Evolutionary conservation across 2,888 invertebrate genomes (phyloP).

Genomic region (Zeuzera pyrina): DNA sequence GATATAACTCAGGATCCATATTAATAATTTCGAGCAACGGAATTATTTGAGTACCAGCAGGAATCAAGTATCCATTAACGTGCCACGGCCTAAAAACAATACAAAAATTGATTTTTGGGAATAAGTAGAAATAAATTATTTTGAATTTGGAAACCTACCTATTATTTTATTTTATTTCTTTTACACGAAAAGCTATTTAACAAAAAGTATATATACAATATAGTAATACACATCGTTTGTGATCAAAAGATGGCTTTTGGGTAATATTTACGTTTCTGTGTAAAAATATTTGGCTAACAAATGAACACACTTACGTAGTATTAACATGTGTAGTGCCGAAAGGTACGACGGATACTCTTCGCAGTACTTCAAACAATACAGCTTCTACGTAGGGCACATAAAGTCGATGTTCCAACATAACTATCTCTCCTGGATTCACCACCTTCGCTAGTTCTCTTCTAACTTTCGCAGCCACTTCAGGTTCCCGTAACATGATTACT

Average conservation of each 20-base stretch:
- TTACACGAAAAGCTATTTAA: no score
- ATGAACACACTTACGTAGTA: constrained; percentile 74
- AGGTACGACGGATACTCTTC: constrained; percentile 85
- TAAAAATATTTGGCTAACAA: no score
- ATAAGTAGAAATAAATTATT: no score
- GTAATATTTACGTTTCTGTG: no score
- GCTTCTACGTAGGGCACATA: constrained; percentile 85
- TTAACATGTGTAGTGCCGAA: constrained; percentile 89
- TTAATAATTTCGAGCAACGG: constrained; percentile 87
- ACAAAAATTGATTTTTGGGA: no score
- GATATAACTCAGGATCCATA: constrained; percentile 86
- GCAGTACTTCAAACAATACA: constrained; percentile 84
- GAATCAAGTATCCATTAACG: constrained; percentile 81
- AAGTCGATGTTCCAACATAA: constrained; percentile 80
- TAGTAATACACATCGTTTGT: no score
- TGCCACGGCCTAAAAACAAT: constrained; percentile 80
- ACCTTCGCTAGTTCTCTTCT: constrained; percentile 84
- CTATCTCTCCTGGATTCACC: constrained; percentile 79
- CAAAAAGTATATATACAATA: no score
- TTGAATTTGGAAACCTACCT: no score
- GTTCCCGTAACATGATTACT: constrained; percentile 85
- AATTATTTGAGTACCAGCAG: constrained; percentile 83
- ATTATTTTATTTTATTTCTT: no score
- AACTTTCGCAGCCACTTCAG: constrained; percentile 79
- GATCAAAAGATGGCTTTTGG: no score